Evolutionary conservation across 2,113 vertebrate genomes (phyloP), one percentile per base, ranked within the genome.

Genomic region (Pelobates fuscus): DNA sequence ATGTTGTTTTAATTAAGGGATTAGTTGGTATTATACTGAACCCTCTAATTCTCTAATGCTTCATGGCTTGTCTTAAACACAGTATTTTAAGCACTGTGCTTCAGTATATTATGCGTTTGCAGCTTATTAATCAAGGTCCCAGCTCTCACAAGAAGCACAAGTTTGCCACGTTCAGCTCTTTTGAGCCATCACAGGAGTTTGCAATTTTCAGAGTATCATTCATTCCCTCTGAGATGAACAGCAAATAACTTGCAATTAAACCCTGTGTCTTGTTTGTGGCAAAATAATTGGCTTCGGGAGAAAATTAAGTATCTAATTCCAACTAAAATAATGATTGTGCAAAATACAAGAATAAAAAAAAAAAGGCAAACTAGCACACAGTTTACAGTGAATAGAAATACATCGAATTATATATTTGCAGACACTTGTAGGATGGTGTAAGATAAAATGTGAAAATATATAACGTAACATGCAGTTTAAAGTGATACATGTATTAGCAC

Each of bases 1-100:
- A 25, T 70, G 67, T 41, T 70, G 52, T 70, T 70, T 37, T 70
- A 70, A 70, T 70, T 70, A 70, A 41, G 20, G 67, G 67, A 70
- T 70, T 70, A 70, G 67, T 58, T 70, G 27, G 67, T 49, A 70
- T 70, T 70, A 70, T 37, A 62, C 60, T 27, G 27, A 37, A 18
- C 29, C 25, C 60, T 62, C 17, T 62, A 58, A 70, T 41, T 57
- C 54, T 58, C 67, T 37, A 12, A 41, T 70, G 52, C 67, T 58
- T 25, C 30, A 58, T 41, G 21, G 20, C 54, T 41, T 70, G 52
- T 17, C 52, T 37, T 70, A 23, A 70, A 23, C n/a, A 58, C 57
- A 54, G 25, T 20, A 68, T 21, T 30, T 68, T 54, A n/a, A 67
- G 66, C 27, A 30, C 20, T 68, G 20, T 30, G 46, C 46, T 68